A percentile compares a stretch with the other conserved stretches of the same genome.
Conservation (phyloP, 2,888 invertebrate species). For the Eilema depressum region DNA sequence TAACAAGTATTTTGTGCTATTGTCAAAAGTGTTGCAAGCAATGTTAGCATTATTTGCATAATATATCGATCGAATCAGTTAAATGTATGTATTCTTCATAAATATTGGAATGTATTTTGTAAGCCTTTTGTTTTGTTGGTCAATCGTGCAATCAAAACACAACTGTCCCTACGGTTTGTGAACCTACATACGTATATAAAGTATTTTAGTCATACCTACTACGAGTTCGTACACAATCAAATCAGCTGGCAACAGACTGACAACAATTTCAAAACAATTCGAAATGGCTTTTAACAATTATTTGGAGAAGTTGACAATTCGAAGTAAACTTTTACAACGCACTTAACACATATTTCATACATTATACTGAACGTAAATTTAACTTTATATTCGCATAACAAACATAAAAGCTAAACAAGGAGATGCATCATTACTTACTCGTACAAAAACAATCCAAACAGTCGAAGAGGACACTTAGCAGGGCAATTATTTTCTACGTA, state of each 20-base stretch:
- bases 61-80: neutral
- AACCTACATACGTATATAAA: neutral
- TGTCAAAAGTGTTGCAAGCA: too few species aligned
- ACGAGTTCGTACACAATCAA: neutral
- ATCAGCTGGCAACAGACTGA: constrained; percentile 31
- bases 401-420: constrained; percentile 62
- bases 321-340: constrained; percentile 50
- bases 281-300: constrained; percentile 28
- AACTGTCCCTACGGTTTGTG: neutral
- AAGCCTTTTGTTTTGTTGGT: neutral
- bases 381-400: constrained; percentile 59
- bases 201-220: neutral
- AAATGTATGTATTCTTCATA: neutral
- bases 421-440: constrained; percentile 78
- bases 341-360: constrained; percentile 57
- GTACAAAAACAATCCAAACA: constrained; percentile 80
- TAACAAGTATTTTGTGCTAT: too few species aligned
- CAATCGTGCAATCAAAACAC: neutral
- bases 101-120: neutral
- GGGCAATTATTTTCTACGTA: constrained; percentile 78
- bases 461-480: constrained; percentile 68
- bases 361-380: constrained; percentile 60
- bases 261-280: constrained; percentile 20
- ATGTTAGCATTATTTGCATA: too few species aligned
- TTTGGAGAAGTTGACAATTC: constrained; percentile 47